Base-by-base conservation (phyloP, 2,888 invertebrate species). In the Leucozona laternaria region DNA sequence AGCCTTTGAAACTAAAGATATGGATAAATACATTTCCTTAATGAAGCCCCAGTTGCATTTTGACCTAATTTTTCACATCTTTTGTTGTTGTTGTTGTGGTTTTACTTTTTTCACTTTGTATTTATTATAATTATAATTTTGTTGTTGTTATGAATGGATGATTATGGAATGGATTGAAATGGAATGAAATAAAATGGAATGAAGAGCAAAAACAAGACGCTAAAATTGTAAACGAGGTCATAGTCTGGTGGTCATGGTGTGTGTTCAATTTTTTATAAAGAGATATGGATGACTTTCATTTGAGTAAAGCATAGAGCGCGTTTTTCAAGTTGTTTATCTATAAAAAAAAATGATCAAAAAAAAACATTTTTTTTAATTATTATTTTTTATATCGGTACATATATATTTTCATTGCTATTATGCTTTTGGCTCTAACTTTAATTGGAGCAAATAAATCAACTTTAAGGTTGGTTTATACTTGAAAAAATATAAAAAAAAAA, bases 201-300 rank as follows among this genome's bases (percentile, higher is more conserved):
- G 43, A 25, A 31, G 31, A 48, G 20, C 31, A 66, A 48, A n/a
- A 43, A 40, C 40, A 10, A 8, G 2, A 1, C 76, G 71, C 66
- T 80, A 60, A 85, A 80, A 72, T 77, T 71, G 62, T 77, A 81
- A 85, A 73, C 73, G 77, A 85, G 85, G 85, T 81, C 77, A n/a
- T n/a, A 85, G 85, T 73, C 55, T 64, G 81, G 62, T 78, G 85
- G 48, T 66, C 66, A 40, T 48, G 66, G 8, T 48, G 48, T 66
- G 31, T 20, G 31, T 43, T n/a, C 7, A n/a, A 31, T 62, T 37
- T 40, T 5, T 58, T 58, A 50, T n/a, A 22, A 11, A 48, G 6
- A 50, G 8, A 62, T 80, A 72, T 85, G 62, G 81, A 77, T 85
- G 81, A 85, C 81, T 85, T 85, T 85, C 85, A 78, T 85, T 81